Evolutionary conservation across 2,113 vertebrate species (phyloP), one percentile per base, ranked within the genome.

Genomic region (Tetraodon nigroviridis): DNA sequence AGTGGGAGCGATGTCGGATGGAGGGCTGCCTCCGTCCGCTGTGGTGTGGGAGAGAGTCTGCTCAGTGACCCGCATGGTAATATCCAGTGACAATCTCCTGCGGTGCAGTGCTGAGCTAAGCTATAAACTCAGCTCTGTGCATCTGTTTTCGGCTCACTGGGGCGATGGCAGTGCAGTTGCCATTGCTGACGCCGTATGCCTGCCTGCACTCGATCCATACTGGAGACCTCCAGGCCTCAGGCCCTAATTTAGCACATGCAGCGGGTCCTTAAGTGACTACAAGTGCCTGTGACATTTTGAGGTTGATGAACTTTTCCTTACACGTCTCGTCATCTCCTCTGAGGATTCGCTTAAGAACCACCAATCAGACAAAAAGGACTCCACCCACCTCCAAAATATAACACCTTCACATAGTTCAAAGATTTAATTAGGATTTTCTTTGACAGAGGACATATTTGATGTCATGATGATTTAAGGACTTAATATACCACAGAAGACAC

Each of bases 71-170:
- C 78, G 75, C 76, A 61, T 46, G 64, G 75, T 84, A 81, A 87
- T 84, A 87, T 87, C 79, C 78, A 79, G 78, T 87, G 87, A 84
- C 85, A 87, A 79, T 74, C 54, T 47, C 70, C 78, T 73, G 62
- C 78, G 77, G 69, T 81, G 78, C 79, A 80, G 55, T 85, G 82
- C 82, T 81, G 81, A 88, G 85, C 79, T 80, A 80, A 86, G 82
- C 80, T 71, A 58, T 63, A 66, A 75, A 50, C 58, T 54, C 37
- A n/a, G 69, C 70, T 62, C 63, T 17, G 16, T 66, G 75, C 57
- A 71, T 73, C 58, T 54, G 19, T 58, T 21, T 17, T 48, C 32
- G 12, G 4, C 32, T 1, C 32, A 37, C 32, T 3, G 8, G 32
- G 32, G 32, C 32, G 32, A 37, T 37, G 8, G 12, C 1, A 37